These are phyloP conservation scores for Crenichthys baileyi DNA, from an alignment of 2,797 vertebrate species.

Conservation along the genomic window DNA sequence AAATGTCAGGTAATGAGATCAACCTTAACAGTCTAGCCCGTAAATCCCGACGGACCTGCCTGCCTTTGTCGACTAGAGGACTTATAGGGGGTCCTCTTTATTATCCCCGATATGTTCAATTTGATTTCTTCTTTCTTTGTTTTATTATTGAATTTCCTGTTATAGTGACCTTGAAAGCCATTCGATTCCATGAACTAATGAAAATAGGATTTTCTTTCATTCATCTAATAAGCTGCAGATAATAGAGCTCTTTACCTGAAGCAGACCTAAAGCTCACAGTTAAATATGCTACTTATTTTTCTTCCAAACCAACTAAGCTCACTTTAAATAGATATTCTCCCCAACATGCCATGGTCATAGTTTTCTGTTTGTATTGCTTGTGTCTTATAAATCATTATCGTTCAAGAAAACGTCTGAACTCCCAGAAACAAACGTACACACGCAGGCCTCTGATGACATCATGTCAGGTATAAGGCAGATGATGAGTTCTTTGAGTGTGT, in stretches of 20 bases:
- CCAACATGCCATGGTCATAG: neutral
- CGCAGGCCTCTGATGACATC: neutral
- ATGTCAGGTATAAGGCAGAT: neutral
- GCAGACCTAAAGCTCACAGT: neutral
- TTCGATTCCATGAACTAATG: neutral
- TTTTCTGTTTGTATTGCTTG: neutral
- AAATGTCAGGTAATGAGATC: slow-evolving; percentile 25
- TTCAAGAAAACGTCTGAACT: neutral
- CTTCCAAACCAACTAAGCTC: neutral
- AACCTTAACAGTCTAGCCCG: neutral
- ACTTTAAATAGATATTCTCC: neutral
- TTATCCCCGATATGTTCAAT: neutral
- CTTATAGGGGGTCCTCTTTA: slow-evolving; percentile 18
- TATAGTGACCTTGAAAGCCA: neutral
- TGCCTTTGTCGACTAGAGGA: slow-evolving; percentile 10
- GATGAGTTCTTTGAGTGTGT: neutral
- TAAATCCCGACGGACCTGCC: neutral
- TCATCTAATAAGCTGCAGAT: neutral
- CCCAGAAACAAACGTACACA: neutral
- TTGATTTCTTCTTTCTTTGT: neutral
- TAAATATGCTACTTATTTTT: neutral
- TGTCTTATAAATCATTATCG: neutral
- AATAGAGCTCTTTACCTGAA: neutral
- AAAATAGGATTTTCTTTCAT: neutral
- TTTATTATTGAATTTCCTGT: neutral